These are phyloP conservation scores for Drosophila meridiana DNA, from an alignment of 2,888 invertebrate species.

Conservation along the genomic window DNA sequence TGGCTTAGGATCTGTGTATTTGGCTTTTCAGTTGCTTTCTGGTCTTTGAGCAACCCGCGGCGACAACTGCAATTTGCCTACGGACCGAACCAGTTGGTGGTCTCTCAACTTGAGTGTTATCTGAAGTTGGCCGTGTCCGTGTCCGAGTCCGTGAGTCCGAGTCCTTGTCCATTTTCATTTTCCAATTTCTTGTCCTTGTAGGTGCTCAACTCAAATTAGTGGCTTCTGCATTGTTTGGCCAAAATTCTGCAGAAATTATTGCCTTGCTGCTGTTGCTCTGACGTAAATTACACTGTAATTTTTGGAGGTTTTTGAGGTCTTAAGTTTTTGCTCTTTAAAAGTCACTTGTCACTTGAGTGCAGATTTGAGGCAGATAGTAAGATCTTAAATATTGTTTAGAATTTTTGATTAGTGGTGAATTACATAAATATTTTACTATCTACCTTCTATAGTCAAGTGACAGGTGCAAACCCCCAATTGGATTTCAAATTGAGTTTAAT, in stretches of 20 bases:
- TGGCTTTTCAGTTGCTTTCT: conserved; percentile 47
- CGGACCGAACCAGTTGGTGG: conserved; percentile 68
- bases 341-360: no score
- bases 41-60: conserved; percentile 58
- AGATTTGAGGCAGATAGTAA: no score
- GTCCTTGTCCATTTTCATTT: conserved; percentile 22
- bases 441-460: background rate
- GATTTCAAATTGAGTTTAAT: background rate
- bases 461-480: background rate
- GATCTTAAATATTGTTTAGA: background rate
- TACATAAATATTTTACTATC: background rate
- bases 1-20: conserved; percentile 36
- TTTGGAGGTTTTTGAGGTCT: background rate
- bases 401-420: background rate
- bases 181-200: conserved; percentile 49
- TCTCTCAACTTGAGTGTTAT: conserved; percentile 52
- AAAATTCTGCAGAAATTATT: conserved; percentile 8
- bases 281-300: background rate
- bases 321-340: no score
- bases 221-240: conserved; percentile 56
- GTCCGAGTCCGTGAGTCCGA: conserved; percentile 11
- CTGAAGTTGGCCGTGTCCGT: conserved; percentile 18
- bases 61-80: conserved; percentile 71
- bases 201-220: conserved; percentile 77
- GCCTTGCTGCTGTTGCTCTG: background rate